Evolutionary conservation across 2,113 vertebrate genomes (phyloP).

Genomic region (Mus spicilegus): DNA sequence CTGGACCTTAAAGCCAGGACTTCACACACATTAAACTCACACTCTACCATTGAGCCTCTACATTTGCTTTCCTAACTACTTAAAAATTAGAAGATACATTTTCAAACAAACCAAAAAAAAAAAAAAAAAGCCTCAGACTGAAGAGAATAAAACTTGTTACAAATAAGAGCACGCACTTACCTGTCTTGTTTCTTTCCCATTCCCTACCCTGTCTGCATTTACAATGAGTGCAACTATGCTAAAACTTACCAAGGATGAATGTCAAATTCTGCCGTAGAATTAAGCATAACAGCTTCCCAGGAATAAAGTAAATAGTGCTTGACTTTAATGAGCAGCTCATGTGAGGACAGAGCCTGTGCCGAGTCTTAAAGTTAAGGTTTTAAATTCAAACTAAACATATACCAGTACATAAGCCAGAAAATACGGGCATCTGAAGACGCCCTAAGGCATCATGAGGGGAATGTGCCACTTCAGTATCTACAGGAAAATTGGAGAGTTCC

Average conservation of each 20-base stretch:
- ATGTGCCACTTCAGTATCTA: background rate
- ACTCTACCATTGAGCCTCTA: background rate
- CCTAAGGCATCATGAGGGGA: background rate
- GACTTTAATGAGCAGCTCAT: constrained; percentile 31
- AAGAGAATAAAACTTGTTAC: constrained; percentile 45
- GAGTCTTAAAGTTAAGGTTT: constrained; percentile 16
- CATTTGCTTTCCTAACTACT: background rate
- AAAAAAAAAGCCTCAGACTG: background rate
- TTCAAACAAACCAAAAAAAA: background rate
- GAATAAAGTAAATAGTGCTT: constrained; percentile 46
- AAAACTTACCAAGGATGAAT: background rate
- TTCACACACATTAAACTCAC: background rate
- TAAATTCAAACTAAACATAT: constrained; percentile 47
- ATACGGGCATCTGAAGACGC: background rate
- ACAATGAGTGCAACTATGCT: constrained; percentile 1
- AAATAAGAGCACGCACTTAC: constrained; percentile 1
- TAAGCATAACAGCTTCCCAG: constrained; percentile 8
- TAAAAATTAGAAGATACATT: background rate
- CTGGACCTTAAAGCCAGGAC: background rate
- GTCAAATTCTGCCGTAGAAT: constrained; percentile 29
- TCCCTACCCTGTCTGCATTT: background rate
- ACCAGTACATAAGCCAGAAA: background rate
- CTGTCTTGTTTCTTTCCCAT: background rate
- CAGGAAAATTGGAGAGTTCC: background rate
- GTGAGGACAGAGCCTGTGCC: background rate